Evolutionary conservation across 2,888 invertebrate species (phyloP).

Genomic region (Melitaea athalia): DNA sequence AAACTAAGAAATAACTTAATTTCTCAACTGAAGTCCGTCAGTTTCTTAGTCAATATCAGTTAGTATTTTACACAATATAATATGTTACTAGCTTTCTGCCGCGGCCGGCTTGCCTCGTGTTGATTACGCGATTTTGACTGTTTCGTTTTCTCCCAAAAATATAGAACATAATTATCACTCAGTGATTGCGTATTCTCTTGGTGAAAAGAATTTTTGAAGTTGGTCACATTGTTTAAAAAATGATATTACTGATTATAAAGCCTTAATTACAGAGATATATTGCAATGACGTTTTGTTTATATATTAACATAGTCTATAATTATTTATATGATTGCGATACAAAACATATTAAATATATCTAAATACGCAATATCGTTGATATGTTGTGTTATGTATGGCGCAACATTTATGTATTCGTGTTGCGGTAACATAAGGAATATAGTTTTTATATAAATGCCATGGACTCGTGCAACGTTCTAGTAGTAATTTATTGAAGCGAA

Average conservation of each 20-base stretch:
- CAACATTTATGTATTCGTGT: neutral
- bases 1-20: neutral
- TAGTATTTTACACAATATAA: no score
- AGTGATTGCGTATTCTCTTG: no score
- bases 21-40: no score
- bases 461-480: neutral
- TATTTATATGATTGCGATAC: neutral
- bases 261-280: neutral
- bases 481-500: neutral
- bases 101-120: no score
- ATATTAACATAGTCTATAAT: neutral
- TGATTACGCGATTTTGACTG: no score
- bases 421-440: constrained; percentile 4
- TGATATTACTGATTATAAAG: neutral
- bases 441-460: constrained; percentile 1
- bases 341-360: neutral
- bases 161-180: no score
- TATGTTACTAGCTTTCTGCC: no score
- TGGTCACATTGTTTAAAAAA: no score
- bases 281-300: neutral
- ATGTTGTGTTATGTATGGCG: neutral
- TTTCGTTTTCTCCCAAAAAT: no score
- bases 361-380: neutral
- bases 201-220: no score
- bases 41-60: no score